Base-by-base conservation (phyloP, 2,888 invertebrate species). In the Sceliomorpha sp. region DNA sequence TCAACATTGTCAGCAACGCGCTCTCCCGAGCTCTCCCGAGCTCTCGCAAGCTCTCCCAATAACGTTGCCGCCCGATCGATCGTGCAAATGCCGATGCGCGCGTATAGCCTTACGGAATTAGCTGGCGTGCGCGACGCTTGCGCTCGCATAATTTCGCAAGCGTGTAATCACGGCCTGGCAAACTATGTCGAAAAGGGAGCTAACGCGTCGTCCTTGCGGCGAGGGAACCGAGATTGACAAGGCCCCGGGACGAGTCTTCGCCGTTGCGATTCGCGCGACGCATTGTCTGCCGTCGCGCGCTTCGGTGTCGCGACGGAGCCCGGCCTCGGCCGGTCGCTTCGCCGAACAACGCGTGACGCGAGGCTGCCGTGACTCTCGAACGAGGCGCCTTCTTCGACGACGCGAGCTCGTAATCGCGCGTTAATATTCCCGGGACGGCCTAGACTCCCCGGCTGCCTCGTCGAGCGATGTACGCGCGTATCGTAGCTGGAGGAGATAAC, bases 391-490 rank as follows among this genome's bases (percentile, higher is more conserved):
- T 40, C 58, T 66, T 59, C 44, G 45, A 68, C 53, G 31, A 34
- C 63, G 72, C 70, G 74, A 82, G 71, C 73, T 73, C 56, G 74
- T 82, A 84, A 84, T 79, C 81, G 81, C 74, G 78, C 79, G 77
- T 76, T 83, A 82, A 83, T 83, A 83, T 80, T 80, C 81, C 79
- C 69, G 58, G 58, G 80, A 81, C 81, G 72, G 74, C 79, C 78
- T 72, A 81, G n/a, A n/a, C n/a, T n/a, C n/a, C n/a, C n/a, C n/a
- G n/a, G n/a, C n/a, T n/a, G n/a, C n/a, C n/a, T 82, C 80, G 78
- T 70, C 76, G 31, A 29, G 56, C 63, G 64, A 47, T 50, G 36
- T 51, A n/a, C n/a, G n/a, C n/a, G n/a, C n/a, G n/a, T n/a, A n/a
- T n/a, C n/a, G n/a, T n/a, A n/a, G n/a, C n/a, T n/a, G n/a, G n/a